Evolutionary conservation across 2,113 vertebrate genomes (phyloP), one percentile per base, ranked within the genome.

Genomic region (Aegithalos caudatus): DNA sequence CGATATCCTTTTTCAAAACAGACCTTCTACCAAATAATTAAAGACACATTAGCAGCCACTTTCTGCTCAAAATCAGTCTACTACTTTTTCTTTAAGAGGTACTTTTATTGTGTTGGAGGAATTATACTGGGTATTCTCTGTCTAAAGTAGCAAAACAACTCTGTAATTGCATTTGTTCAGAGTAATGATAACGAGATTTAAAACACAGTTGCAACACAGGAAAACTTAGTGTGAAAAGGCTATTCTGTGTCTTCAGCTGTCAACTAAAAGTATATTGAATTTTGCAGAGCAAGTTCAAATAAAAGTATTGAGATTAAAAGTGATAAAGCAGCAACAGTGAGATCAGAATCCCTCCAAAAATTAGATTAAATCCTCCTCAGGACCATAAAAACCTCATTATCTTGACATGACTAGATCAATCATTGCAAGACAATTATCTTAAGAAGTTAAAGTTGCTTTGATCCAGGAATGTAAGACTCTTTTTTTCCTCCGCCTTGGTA

Each of bases 221-320:
- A 95, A 96, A 97, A 97, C 84, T 90, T 87, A 54, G 62, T 90
- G 62, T 70, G 73, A 62, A 81, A 94, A 93, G 57, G 83, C 86
- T 81, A 60, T 51, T 95, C 61, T 82, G 31, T 83, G 85, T 91
- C 74, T 83, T 96, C 86, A 97, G 66, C 94, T 98, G 96, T 97
- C 95, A 95, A 88, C 85, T 89, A 76, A 95, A 87, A 91, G 62
- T 50, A 91, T 95, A 97, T 94, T 98, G 96, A 96, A 97, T 97
- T 97, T 96, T 97, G 93, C 89, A 57, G 85, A 95, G 81, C 92
- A 96, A 98, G 98, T 98, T 97, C 94, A 92, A 98, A 97, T 97
- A 94, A 96, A 98, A 98, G 74, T 6, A 13, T 88, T 74, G 85
- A 97, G 95, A 98, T 97, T 98, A 97, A 97, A 98, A 97, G 97